Evolutionary conservation across 2,113 vertebrate genomes (phyloP).

Genomic region (Datnioides undecimradiatus): DNA sequence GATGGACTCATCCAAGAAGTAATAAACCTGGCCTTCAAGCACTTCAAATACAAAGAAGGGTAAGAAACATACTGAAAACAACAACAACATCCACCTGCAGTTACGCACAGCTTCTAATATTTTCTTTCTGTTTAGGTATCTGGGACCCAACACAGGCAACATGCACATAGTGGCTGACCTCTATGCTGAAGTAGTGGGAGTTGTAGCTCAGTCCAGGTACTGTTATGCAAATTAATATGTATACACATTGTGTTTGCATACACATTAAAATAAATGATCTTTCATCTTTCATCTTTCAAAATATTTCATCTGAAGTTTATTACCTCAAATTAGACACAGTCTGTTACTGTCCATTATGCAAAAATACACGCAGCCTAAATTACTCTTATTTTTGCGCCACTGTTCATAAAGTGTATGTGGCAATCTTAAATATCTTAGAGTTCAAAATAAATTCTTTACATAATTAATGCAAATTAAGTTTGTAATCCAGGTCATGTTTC

Average conservation of each 20-base stretch:
- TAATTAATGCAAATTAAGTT: not conserved
- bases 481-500: conserved; percentile 25
- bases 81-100: not conserved
- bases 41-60: conserved; percentile 99
- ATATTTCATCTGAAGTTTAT: too few relatives aligned
- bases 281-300: too few relatives aligned
- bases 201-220: conserved; percentile 97
- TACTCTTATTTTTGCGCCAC: not conserved
- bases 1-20: conserved; percentile 98
- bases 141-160: conserved; percentile 98
- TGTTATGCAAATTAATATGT: not conserved
- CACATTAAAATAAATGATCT: too few relatives aligned
- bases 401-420: not conserved
- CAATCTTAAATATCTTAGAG: not conserved
- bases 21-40: conserved; percentile 97
- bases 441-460: not conserved
- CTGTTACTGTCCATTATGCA: not conserved
- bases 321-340: not conserved
- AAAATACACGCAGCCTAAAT: not conserved
- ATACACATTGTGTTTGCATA: not conserved
- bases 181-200: conserved; percentile 97
- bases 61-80: conserved; percentile 71
- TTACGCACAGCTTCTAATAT: not conserved
- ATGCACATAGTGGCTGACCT: conserved; percentile 99
- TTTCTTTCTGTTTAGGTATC: conserved; percentile 85